Evolutionary conservation across 2,888 invertebrate species (phyloP), one percentile per base, ranked within the genome.

Genomic region (Leucophora obtusa): DNA sequence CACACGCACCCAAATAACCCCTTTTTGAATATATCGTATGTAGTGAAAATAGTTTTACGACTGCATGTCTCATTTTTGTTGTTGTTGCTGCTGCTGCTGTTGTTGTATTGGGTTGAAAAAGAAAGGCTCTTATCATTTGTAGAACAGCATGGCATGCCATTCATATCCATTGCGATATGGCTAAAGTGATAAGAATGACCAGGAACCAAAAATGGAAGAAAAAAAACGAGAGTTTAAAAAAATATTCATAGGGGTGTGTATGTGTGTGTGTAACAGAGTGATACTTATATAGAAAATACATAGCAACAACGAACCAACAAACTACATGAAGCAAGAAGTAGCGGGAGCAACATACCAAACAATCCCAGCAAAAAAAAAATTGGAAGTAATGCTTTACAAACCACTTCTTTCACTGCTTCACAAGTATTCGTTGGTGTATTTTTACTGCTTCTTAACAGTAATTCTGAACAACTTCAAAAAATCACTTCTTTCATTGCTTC

Each of bases 81-180:
- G 28, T 28, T 28, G 28, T 28, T 28, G 28, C 21, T 21, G 2
- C 21, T 21, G 43, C 60, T 53, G 65, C 43, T 79, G 17, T 66
- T 38, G 21, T n/a, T 21, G 2, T 7, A 10, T 21, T 51, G 24
- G 24, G 43, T 51, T n/a, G 18, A 17, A 66, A 72, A 18, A 72
- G 43, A 72, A 18, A 72, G 43, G 51, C 60, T 74, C 53, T 81
- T 81, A 81, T 81, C 81, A 74, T 73, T 81, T 83, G 68, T 82
- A 71, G 65, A 76, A 77, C 73, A 79, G 82, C 81, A 86, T 87
- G 86, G 86, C 86, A 86, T 86, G 86, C 85, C 87, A 85, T 86
- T 84, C 84, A 85, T 85, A 85, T 87, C 86, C 84, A 82, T 47
- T 82, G 84, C 82, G 86, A 85, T 85, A 84, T 83, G 81, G 79